These are phyloP conservation scores for Brachionus sp. DNA, from an alignment of 1,140 invertebrate genomes.

Conservation along the genomic window DNA sequence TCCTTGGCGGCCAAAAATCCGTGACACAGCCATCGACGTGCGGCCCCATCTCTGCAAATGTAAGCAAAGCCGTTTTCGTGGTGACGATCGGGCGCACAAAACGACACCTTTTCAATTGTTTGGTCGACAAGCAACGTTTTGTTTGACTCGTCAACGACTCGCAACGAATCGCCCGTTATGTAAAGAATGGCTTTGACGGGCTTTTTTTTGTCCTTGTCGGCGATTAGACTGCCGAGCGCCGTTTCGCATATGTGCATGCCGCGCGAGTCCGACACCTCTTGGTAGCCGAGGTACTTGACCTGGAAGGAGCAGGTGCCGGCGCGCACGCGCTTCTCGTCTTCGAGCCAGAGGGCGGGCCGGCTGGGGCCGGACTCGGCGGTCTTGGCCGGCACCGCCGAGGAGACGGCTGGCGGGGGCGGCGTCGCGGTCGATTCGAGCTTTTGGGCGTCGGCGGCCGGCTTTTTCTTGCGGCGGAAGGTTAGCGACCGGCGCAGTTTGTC, in stretches of 20 bases:
- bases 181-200: conserved; percentile 69
- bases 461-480: conserved; percentile 58
- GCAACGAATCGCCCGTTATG: conserved; percentile 90
- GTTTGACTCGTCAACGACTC: conserved; percentile 96
- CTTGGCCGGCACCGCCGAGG: background rate
- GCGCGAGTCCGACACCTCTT: conserved; percentile 96
- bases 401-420: background rate
- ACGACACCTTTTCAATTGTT: conserved; percentile 99
- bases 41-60: conserved; percentile 79
- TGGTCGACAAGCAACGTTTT: conserved; percentile 98
- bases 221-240: conserved; percentile 75
- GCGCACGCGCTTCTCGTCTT: conserved; percentile 90
- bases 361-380: background rate
- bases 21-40: conserved; percentile 96
- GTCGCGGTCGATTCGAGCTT: background rate
- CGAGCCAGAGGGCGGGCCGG: conserved; percentile 94
- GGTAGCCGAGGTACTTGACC: conserved; percentile 97
- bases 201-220: conserved; percentile 52
- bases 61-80: conserved; percentile 95
- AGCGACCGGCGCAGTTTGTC: conserved; percentile 56
- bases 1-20: conserved; percentile 86
- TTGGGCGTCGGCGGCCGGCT: background rate
- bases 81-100: conserved; percentile 97
- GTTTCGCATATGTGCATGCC: conserved; percentile 99
- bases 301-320: conserved; percentile 92